Percentiles rank a stretch among this genome's conserved stretches.
Conservation (phyloP, 2,797 vertebrate genomes). For the Manis pentadactyla region DNA sequence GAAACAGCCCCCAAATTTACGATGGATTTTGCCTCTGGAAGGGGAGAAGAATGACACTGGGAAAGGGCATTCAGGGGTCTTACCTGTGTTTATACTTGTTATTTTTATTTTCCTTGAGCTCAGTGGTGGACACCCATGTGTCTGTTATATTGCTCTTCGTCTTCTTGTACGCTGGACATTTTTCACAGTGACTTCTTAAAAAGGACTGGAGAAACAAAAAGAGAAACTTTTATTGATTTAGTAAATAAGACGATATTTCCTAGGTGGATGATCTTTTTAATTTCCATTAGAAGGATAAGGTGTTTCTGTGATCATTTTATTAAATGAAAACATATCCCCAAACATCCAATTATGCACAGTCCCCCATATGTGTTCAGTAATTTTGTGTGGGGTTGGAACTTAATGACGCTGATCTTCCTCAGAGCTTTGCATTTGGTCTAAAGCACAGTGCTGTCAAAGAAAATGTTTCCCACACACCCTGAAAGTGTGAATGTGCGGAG, state of each 20-base stretch:
- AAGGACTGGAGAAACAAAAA: background rate
- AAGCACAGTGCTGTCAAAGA: background rate
- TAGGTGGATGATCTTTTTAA: background rate
- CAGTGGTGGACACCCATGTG: background rate
- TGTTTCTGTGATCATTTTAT: background rate
- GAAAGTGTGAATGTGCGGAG: slow-evolving; percentile 50
- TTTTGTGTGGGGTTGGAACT: background rate
- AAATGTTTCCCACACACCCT: slow-evolving; percentile 29
- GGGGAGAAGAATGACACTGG: background rate
- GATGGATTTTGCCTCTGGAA: background rate
- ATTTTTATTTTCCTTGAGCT: background rate
- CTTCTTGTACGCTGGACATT: background rate
- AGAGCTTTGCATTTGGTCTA: slow-evolving; percentile 32
- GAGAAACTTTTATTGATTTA: background rate
- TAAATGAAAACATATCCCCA: background rate
- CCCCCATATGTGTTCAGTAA: background rate
- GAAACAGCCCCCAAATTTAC: background rate
- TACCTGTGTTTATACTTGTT: background rate
- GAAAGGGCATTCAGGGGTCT: background rate
- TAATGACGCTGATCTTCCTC: background rate
- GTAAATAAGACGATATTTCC: background rate
- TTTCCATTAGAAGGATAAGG: background rate
- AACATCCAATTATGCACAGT: background rate
- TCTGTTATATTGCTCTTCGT: background rate
- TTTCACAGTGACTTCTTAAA: background rate